Evolutionary conservation across 2,888 invertebrate species (phyloP), one percentile per base, ranked within the genome.

Genomic region (Ichneumoninae sp.): DNA sequence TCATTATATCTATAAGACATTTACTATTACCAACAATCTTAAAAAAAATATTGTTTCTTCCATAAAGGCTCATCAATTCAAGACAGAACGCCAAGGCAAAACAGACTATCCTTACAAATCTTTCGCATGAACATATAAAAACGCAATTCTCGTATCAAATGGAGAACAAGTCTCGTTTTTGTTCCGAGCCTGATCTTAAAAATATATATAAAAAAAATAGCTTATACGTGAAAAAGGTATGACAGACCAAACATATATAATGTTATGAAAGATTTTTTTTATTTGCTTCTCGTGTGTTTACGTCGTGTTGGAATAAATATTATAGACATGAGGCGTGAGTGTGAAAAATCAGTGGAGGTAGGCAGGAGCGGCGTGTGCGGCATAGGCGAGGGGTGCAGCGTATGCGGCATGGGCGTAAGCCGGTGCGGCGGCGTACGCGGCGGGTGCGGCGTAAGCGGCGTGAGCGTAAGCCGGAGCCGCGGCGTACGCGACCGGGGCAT

Each of bases 401-500:
- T 57, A 65, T 6, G 70, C 80, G 4, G 83, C 50, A 68, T 95
- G 94, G 1, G 95, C 94, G 1, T 81, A 76, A 16, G 86, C 88
- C n/a, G 89, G 85, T n/a, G 94, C 3, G 77, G 83, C 84, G 87
- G 75, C 7, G 71, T 90, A 90, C 3, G 22, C 22, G 22, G 88
- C 83, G 10, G 87, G 81, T 47, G 86, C 88, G 47, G 76, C 10
- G 69, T 57, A 65, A 3, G 70, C 75, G 4, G 71, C 85, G 70
- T 44, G 93, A 92, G 83, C 94, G 85, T 94, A 40, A 40, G 83
- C 50, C 63, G 86, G 84, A 10, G 40, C 22, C n/a, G 78, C 78
- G 26, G 81, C 75, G 79, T 89, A 87, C n/a, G 94, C 92, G 87
- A 94, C 94, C 0, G 95, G 94, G 1, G 95, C 94, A 1, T 81